Evolutionary conservation across 2,888 invertebrate species (phyloP).

Genomic region (Neoaliturus tenellus): DNA sequence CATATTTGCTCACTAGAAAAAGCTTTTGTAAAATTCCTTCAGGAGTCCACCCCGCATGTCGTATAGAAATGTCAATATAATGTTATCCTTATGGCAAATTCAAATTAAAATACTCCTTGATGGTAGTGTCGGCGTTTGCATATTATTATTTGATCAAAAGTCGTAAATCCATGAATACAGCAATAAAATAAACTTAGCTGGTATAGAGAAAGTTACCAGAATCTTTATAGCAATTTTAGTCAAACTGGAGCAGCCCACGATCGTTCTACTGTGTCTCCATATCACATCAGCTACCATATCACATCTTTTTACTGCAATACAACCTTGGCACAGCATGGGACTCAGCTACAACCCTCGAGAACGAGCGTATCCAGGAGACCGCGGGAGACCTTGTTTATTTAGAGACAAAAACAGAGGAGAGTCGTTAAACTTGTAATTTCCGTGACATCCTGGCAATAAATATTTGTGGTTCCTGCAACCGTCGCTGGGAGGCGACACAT

Average conservation of each 20-base stretch:
- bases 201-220: too few relatives aligned
- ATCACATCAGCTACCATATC: too few relatives aligned
- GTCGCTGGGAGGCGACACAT: constrained; percentile 39
- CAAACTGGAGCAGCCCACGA: not conserved
- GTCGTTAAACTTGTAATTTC: constrained; percentile 53
- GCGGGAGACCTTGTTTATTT: constrained; percentile 45
- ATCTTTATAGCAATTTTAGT: not conserved
- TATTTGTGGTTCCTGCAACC: constrained; percentile 47
- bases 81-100: too few relatives aligned
- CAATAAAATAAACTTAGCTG: too few relatives aligned
- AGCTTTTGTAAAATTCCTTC: too few relatives aligned
- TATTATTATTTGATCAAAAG: too few relatives aligned
- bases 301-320: not conserved
- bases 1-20: too few relatives aligned
- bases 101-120: too few relatives aligned
- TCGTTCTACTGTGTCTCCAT: not conserved
- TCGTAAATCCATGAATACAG: too few relatives aligned
- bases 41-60: too few relatives aligned
- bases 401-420: constrained; percentile 44
- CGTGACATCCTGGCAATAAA: constrained; percentile 50
- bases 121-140: too few relatives aligned
- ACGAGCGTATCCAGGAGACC: not conserved
- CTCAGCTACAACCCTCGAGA: not conserved
- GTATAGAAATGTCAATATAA: too few relatives aligned
- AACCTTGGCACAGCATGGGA: not conserved